Evolutionary conservation across 30 jellyfish, hydroid and myxozoan genomes (phyloP), one percentile per base, ranked within the genome.

Genomic region (Turritopsis dohrnii): DNA sequence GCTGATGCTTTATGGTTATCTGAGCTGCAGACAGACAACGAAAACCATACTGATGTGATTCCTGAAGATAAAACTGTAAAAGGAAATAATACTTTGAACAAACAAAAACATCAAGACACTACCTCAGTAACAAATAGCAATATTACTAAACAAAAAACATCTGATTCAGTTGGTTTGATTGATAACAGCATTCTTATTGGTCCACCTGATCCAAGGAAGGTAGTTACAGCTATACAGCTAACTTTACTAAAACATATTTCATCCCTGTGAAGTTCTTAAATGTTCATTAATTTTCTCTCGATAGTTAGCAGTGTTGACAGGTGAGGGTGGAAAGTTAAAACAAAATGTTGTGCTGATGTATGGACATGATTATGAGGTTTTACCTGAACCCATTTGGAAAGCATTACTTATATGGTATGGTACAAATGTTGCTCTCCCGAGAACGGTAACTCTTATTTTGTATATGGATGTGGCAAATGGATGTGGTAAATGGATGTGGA

Each of bases 311-410:
- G 87, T 81, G 74, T 72, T 93, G 23, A 93, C 98, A 28, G 98
- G 98, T 1, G 98, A 93, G 72, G 98, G 98, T 53, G 98, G 98
- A 16, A 76, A 83, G 29, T 80, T 93, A 30, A 93, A 84, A 66
- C 80, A 89, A 29, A 83, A 84, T 60, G 41, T 54, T 19, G 23
- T 75, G 3, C 72, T 93, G 28, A 72, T 88, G 21, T 54, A 71
- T 41, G 96, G 96, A 0, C 75, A 54, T 73, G 96, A 93, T 80
- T 93, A 71, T 73, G 96, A 93, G 84, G 87, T 88, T 53, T 69
- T 93, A 29, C 94, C 98, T 0, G 98, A 88, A 74, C 90, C 95
- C 1, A 96, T 93, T 73, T 93, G 98, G 98, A 82, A 87, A 84
- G 96, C 98, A 19, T 74, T 93, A 3, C 82, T 52, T 30, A 30